A percentile compares a stretch with the other conserved stretches of the same genome.
These are phyloP conservation scores for Brachyopa scutellaris DNA, from an alignment of 2,888 invertebrate species.

Conservation along the genomic window DNA sequence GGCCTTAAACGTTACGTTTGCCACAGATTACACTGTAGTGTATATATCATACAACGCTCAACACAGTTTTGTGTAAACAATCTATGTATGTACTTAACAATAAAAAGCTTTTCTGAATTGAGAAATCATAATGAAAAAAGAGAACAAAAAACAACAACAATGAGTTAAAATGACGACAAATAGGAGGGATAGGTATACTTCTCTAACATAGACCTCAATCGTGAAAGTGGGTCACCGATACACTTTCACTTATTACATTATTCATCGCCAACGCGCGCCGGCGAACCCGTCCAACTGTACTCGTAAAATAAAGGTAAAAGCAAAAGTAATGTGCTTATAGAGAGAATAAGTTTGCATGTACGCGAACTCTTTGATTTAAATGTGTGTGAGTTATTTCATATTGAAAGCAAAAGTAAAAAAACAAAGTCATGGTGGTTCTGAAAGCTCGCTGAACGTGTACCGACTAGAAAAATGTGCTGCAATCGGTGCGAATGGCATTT, in stretches of 20 bases:
- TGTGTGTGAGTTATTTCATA: conserved; percentile 78
- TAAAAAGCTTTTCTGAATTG: conserved; percentile 57
- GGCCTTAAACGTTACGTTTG: conserved; percentile 64
- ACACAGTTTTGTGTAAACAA: conserved; percentile 25
- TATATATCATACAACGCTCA: conserved; percentile 29
- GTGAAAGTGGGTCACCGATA: conserved; percentile 95
- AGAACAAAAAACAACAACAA: conserved; percentile 33
- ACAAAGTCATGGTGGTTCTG: conserved; percentile 44
- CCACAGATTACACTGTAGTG: conserved; percentile 44
- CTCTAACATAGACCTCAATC: conserved; percentile 96
- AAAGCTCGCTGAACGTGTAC: conserved; percentile 43
- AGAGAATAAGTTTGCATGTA: conserved; percentile 35
- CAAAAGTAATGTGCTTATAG: conserved; percentile 64
- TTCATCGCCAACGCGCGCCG: conserved; percentile 77
- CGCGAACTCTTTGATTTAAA: conserved; percentile 28
- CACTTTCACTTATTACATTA: conserved; percentile 95
- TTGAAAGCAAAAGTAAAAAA: conserved; percentile 82
- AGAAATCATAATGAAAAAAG: conserved; percentile 44
- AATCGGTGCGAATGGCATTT: conserved; percentile 30
- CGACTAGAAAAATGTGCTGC: conserved; percentile 46
- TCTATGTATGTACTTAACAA: conserved; percentile 30
- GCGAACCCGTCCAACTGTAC: conserved; percentile 71
- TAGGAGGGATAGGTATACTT: conserved; percentile 64
- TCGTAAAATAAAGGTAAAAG: conserved; percentile 71
- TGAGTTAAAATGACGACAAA: conserved; percentile 48